These are phyloP conservation scores for Lasioglossum villosulum DNA, from an alignment of 2,888 invertebrate species.

Conservation along the genomic window DNA sequence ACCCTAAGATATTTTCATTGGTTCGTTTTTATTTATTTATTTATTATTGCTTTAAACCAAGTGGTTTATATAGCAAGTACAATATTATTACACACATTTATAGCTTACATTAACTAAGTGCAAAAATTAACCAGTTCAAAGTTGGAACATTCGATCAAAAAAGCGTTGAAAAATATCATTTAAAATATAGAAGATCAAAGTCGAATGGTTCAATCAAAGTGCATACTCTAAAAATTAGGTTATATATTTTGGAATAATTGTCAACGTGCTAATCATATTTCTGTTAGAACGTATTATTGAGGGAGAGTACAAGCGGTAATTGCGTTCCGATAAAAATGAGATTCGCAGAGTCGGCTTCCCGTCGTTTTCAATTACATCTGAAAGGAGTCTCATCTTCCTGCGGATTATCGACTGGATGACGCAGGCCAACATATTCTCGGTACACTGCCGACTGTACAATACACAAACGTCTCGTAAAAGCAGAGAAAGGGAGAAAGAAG, in stretches of 20 bases:
- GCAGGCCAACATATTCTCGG: slow-evolving; percentile 8
- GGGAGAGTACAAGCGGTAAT: background rate
- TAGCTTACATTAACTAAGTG: no score
- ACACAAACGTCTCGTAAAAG: slow-evolving; percentile 34
- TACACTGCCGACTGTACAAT: slow-evolving; percentile 11
- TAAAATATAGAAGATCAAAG: background rate
- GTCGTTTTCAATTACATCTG: slow-evolving; percentile 33
- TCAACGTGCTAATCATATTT: background rate
- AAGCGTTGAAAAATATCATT: background rate
- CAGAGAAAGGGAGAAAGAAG: background rate
- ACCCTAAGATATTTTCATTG: background rate
- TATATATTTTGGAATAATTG: background rate
- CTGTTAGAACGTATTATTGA: background rate
- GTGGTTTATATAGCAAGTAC: no score
- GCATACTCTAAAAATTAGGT: background rate
- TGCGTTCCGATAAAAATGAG: slow-evolving; percentile 27
- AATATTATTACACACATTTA: no score
- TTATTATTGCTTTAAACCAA: no score
- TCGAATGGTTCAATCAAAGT: background rate
- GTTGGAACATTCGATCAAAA: background rate
- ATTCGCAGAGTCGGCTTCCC: slow-evolving; percentile 24
- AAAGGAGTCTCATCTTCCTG: slow-evolving; percentile 2
- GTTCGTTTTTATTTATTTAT: background rate
- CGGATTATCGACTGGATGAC: slow-evolving; percentile 31
- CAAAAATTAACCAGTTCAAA: no score